A percentile compares a stretch with the other conserved stretches of the same genome.
Evolutionary conservation across 1,140 invertebrate genomes (phyloP).

Genomic region (Wiebesia pumilae): DNA sequence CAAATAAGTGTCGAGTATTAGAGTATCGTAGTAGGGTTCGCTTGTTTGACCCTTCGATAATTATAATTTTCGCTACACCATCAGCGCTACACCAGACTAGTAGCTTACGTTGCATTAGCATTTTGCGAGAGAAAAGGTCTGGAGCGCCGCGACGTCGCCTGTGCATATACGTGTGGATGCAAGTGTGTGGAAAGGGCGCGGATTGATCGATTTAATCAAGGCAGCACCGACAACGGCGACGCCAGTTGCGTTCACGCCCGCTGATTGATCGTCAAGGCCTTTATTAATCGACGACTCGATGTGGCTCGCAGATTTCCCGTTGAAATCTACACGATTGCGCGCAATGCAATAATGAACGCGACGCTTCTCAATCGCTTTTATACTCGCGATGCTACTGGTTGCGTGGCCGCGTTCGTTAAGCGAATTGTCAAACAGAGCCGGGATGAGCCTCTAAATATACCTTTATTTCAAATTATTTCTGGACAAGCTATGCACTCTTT

Average conservation of each 20-base stretch:
- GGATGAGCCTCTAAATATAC: background rate
- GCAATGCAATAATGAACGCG: background rate
- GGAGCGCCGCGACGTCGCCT: background rate
- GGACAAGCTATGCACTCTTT: background rate
- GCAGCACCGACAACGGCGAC: background rate
- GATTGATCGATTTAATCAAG: constrained; percentile 36
- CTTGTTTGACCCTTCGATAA: too few species aligned
- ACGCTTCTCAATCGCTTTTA: constrained; percentile 18
- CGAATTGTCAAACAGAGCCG: background rate
- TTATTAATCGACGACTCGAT: constrained; percentile 45
- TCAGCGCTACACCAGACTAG: too few species aligned
- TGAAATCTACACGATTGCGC: constrained; percentile 15
- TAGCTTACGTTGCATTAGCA: background rate
- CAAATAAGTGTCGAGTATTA: too few species aligned
- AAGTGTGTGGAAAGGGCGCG: background rate
- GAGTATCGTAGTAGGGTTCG: too few species aligned
- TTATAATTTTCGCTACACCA: too few species aligned
- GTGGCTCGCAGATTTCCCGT: background rate
- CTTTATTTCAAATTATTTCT: background rate
- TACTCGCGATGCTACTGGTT: background rate
- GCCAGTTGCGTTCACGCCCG: background rate
- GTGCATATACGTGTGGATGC: background rate
- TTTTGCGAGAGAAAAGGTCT: too few species aligned
- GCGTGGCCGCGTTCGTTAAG: constrained; percentile 27
- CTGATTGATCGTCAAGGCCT: constrained; percentile 48